Conservation (phyloP, 2,888 invertebrate species). For the Busseola fusca region DNA sequence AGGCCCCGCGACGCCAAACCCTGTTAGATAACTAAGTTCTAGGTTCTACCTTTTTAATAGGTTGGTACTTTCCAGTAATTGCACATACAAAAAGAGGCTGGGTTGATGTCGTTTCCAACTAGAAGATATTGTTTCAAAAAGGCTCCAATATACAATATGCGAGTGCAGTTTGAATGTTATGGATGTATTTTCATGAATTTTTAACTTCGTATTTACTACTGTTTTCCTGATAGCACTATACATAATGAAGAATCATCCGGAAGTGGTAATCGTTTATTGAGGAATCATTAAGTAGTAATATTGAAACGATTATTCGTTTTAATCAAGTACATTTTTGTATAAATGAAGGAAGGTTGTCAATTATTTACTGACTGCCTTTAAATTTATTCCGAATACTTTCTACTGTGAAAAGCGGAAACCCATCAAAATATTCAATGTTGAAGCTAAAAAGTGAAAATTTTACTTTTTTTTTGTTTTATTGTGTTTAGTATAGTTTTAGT, state of each 20-base stretch:
- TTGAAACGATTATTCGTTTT: constrained; percentile 28
- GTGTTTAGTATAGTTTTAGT: no score
- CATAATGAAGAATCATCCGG: constrained; percentile 33
- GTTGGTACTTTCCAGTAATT: constrained; percentile 30
- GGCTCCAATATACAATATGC: constrained; percentile 24
- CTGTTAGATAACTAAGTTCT: constrained; percentile 74
- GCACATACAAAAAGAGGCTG: constrained; percentile 17
- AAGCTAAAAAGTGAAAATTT: constrained; percentile 19
- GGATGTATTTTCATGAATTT: constrained; percentile 26
- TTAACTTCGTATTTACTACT: constrained; percentile 12
- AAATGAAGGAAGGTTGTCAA: constrained; percentile 24
- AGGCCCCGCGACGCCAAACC: constrained; percentile 69
- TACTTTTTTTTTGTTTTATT: neutral
- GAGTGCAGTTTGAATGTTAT: constrained; percentile 26
- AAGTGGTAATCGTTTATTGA: constrained; percentile 46
- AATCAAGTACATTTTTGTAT: constrained; percentile 33
- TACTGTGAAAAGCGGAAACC: constrained; percentile 22
- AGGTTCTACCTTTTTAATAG: constrained; percentile 64
- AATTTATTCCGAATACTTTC: constrained; percentile 29
- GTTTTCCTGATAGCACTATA: constrained; percentile 32
- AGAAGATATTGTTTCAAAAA: constrained; percentile 17
- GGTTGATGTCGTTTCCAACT: neutral
- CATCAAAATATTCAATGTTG: constrained; percentile 20
- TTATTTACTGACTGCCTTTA: constrained; percentile 26
- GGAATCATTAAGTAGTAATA: constrained; percentile 41